Evolutionary conservation across 2,888 invertebrate genomes (phyloP), one percentile per base, ranked within the genome.

Genomic region (Lasioglossum oenotherae): DNA sequence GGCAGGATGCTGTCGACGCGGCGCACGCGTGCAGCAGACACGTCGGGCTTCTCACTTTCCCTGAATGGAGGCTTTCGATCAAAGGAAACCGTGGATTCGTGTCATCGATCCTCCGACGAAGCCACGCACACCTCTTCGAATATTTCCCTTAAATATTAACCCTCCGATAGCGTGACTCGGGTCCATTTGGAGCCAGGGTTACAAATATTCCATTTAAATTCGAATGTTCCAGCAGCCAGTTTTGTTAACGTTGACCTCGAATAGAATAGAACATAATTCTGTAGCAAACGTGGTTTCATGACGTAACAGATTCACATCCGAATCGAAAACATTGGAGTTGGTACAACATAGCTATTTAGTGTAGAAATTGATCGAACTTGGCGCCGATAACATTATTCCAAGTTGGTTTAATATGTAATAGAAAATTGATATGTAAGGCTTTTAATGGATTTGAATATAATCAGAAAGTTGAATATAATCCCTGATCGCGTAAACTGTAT

Each of bases 1-100:
- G 72, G n/a, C 57, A 79, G 73, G 67, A 78, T 79, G 78, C 57
- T 44, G 64, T 82, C 78, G 75, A 60, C 74, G 38, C 44, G 53
- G 27, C 64, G 64, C 31, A 64, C 14, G 64, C 60, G 60, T 60
- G 60, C 31, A 31, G 2, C 31, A 31, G 31, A 16, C 64, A n/a
- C 6, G 31, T 31, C 1, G 31, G 31, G 41, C 27, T 1, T 57
- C 19, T 41, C 60, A 16, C 64, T 64, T 31, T 64, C 31, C 16
- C n/a, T n/a, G 57, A 57, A 74, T n/a, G 57, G 8, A 80, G n/a
- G 74, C 57, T 10, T 41, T 41, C 49, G 82, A 57, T 72, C 71
- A 71, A 71, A 46, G 71, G 53, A 23, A 31, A 76, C 53, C 73
- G 44, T 27, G 27, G 35, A 60, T 16, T 60, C 57, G 41, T 8